A percentile compares a stretch with the other conserved stretches of the same genome.
Conservation (phyloP, 1,140 invertebrate genomes). For the Heliconius hewitsoni region DNA sequence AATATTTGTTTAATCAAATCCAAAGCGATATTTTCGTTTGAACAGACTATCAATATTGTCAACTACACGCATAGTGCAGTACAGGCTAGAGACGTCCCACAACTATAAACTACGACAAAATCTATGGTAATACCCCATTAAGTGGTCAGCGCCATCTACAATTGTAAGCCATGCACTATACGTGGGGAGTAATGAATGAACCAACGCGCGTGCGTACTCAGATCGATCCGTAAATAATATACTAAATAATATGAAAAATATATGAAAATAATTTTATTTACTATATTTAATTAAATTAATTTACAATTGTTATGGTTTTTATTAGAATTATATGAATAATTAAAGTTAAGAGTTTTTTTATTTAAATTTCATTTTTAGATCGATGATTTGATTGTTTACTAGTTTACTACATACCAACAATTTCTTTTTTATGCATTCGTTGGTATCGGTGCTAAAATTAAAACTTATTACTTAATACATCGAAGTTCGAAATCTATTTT, state of each 20-base stretch:
- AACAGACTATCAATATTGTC: background rate
- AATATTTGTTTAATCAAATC: background rate
- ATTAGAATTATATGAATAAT: no score
- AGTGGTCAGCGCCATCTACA: conserved; percentile 54
- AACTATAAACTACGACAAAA: background rate
- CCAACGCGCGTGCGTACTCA: conserved; percentile 62
- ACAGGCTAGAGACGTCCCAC: background rate
- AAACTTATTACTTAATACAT: background rate
- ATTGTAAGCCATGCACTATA: conserved; percentile 35
- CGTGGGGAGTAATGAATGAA: conserved; percentile 48
- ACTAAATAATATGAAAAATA: conserved; percentile 48
- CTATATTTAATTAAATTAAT: background rate
- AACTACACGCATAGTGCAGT: background rate
- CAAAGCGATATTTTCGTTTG: background rate
- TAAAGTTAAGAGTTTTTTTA: no score
- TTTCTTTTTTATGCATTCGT: background rate
- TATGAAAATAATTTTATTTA: conserved; percentile 5
- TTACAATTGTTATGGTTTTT: background rate
- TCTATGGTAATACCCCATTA: conserved; percentile 17
- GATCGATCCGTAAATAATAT: conserved; percentile 71
- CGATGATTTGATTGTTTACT: background rate
- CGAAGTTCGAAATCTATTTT: background rate
- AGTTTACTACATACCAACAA: background rate
- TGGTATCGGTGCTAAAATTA: background rate
- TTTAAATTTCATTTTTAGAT: background rate